These are phyloP conservation scores for Chelon auratus DNA, from an alignment of 2,797 vertebrate species.

Conservation along the genomic window DNA sequence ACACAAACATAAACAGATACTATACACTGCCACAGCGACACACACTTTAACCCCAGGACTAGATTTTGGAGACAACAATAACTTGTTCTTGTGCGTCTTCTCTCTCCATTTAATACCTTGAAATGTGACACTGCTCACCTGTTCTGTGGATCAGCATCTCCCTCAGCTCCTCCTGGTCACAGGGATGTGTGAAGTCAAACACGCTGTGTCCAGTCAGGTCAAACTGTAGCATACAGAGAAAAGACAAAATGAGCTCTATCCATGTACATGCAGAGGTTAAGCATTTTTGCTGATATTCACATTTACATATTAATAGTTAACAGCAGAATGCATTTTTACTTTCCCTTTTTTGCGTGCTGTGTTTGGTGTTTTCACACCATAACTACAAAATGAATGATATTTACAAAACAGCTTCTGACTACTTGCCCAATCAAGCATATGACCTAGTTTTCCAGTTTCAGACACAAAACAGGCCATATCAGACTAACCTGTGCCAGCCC, in stretches of 20 bases:
- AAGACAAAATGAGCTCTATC: constrained; percentile 2
- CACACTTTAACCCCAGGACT: constrained; percentile 15
- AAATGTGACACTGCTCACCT: constrained; percentile 77
- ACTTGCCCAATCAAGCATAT: background rate
- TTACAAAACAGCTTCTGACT: constrained; percentile 1
- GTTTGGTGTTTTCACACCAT: too few species aligned
- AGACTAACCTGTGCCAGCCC: constrained; percentile 94
- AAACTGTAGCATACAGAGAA: constrained; percentile 84
- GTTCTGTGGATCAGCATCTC: constrained; percentile 95
- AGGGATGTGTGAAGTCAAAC: constrained; percentile 98
- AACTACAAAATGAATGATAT: background rate
- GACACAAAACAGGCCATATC: constrained; percentile 2
- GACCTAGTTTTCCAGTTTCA: too few species aligned
- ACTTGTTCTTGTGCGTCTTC: constrained; percentile 24
- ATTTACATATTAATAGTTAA: background rate
- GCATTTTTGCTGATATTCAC: background rate
- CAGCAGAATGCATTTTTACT: background rate
- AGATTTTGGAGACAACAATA: constrained; percentile 12
- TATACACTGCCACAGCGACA: too few species aligned
- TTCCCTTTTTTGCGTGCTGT: too few species aligned
- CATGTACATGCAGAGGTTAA: background rate
- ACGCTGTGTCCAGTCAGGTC: constrained; percentile 97
- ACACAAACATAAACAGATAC: background rate
- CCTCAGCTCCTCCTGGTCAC: constrained; percentile 97
- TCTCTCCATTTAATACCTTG: background rate